A percentile compares a stretch with the other conserved stretches of the same genome.
These are phyloP conservation scores for Idaea biselata DNA, from an alignment of 2,888 invertebrate genomes.

Conservation along the genomic window DNA sequence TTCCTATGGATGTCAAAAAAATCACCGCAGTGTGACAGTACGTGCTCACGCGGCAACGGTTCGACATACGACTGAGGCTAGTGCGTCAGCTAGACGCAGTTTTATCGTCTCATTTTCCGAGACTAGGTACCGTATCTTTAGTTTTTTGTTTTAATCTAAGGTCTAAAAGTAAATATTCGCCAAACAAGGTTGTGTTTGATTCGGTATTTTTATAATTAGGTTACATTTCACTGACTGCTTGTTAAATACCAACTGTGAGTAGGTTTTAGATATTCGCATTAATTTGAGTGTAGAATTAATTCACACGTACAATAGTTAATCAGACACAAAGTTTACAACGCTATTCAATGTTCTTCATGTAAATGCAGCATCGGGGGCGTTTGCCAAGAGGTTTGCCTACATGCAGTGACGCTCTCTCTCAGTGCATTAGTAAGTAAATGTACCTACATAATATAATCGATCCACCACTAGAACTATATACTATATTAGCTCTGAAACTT, in stretches of 20 bases:
- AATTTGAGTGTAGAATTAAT: constrained; percentile 8
- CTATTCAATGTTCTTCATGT: constrained; percentile 20
- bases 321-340: constrained; percentile 16
- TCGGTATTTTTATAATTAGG: too few species aligned
- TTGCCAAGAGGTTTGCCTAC: constrained; percentile 18
- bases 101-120: too few species aligned
- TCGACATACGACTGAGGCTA: too few species aligned
- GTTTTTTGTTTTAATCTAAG: too few species aligned
- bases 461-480: constrained; percentile 18
- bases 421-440: constrained; percentile 17
- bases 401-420: constrained; percentile 7
- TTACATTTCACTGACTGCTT: neutral
- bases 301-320: constrained; percentile 15
- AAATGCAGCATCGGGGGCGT: constrained; percentile 13
- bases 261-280: neutral
- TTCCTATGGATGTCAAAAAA: too few species aligned
- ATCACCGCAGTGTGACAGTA: too few species aligned
- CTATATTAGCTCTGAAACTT: constrained; percentile 22
- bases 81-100: too few species aligned
- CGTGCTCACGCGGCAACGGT: too few species aligned
- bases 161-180: too few species aligned
- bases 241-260: neutral
- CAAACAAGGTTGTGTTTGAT: too few species aligned
- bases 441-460: constrained; percentile 15
- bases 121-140: too few species aligned